Evolutionary conservation across 2,888 invertebrate genomes (phyloP), one percentile per base, ranked within the genome.

Genomic region (Macrophya alboannulata): DNA sequence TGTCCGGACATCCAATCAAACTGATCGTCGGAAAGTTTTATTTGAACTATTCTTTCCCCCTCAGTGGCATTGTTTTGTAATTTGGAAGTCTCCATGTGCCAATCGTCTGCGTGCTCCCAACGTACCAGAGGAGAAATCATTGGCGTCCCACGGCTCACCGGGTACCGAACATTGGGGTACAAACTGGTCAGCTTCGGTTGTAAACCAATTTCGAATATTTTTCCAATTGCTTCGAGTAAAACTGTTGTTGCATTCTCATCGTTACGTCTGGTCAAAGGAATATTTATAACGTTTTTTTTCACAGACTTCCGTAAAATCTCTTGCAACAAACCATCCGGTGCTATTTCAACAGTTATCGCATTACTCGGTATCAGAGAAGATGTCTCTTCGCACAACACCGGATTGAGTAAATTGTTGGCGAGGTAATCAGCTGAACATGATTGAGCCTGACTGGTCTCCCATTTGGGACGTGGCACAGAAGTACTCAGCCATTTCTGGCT

Each of bases 1-100:
- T 98, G 98, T 0, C 97, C 97, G 79, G 94, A 94, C 92, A 97
- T 94, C 90, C 95, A 97, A 85, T 96, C 95, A 90, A 95, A 95
- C 90, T 96, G 95, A 85, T 96, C 96, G 87, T 96, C 96, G 0
- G 93, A 93, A 5, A 96, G 94, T 31, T 95, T 95, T 89, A 97
- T 94, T 25, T 95, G 92, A 25, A 96, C 95, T 0, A 94, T 94
- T 74, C 96, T 94, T 88, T 97, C 97, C 0, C 96, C 96, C 51
- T 96, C 96, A 85, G 95, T 95, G 90, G 96, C 95, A 89, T 96
- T 96, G 90, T 96, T 96, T 91, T 96, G 95, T 65, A 95, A 95
- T 88, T 95, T 95, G 91, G 96, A 97, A 74, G 95, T 95, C 0
- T 96, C 96, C 0, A 97, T 96, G 88, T 95, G 96, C 92, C 92